Evolutionary conservation across 2,888 invertebrate genomes (phyloP).

Genomic region (Hydraecia micacea): DNA sequence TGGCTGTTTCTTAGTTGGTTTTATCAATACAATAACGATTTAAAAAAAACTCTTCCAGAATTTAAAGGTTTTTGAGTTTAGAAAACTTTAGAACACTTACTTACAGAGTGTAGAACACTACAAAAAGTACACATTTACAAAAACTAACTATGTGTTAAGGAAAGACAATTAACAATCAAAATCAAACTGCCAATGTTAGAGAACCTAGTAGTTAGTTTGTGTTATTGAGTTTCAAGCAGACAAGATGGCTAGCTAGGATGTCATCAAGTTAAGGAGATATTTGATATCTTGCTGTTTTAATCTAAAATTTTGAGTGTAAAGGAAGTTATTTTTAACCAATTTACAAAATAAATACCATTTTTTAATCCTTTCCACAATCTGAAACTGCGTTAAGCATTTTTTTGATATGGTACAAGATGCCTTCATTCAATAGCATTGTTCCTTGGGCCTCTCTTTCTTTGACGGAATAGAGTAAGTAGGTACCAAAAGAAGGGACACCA

Average conservation of each 20-base stretch:
- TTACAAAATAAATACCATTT: not conserved
- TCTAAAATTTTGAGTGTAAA: too few species aligned
- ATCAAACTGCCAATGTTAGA: not conserved
- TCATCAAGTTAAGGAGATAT: not conserved
- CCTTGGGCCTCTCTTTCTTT: too few species aligned
- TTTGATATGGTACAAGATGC: not conserved
- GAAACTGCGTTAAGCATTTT: not conserved
- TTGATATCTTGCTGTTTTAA: not conserved
- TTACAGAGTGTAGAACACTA: too few species aligned
- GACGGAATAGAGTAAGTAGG: too few species aligned
- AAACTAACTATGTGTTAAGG: too few species aligned
- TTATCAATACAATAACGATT: not conserved
- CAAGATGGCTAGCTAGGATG: not conserved
- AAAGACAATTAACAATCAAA: not conserved
- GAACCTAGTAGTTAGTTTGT: not conserved
- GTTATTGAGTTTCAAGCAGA: not conserved
- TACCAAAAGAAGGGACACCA: not conserved
- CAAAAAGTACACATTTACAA: too few species aligned
- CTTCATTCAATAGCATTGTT: not conserved
- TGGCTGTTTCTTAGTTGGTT: not conserved
- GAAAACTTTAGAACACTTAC: too few species aligned
- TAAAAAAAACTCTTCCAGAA: not conserved
- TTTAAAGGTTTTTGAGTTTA: not conserved
- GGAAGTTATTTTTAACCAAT: not conserved
- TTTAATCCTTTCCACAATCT: not conserved